Evolutionary conservation across 2,888 invertebrate species (phyloP).

Genomic region (Drosophila mercatorum): DNA sequence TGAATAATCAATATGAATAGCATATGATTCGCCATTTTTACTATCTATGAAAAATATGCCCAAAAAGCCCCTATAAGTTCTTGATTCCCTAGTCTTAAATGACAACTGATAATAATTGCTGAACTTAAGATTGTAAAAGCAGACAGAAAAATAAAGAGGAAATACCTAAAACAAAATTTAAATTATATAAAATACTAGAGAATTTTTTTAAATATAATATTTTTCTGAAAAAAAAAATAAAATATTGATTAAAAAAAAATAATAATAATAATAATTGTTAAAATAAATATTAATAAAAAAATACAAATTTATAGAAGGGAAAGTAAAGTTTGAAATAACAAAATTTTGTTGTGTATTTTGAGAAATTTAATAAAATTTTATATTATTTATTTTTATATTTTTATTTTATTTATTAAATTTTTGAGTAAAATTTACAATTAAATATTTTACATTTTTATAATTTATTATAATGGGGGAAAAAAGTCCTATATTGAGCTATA

Average conservation of each 20-base stretch:
- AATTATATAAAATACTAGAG: background rate
- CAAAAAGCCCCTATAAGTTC: background rate
- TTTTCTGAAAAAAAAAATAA: background rate
- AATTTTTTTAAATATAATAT: background rate
- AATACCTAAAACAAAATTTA: background rate
- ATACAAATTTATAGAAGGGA: background rate
- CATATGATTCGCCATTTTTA: background rate
- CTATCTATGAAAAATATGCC: background rate
- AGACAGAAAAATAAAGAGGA: background rate
- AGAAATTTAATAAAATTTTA: too few relatives aligned
- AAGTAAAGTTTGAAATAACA: background rate
- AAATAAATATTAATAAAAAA: too few relatives aligned
- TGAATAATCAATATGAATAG: conserved; percentile 12
- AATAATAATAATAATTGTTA: too few relatives aligned
- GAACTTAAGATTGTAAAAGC: background rate
- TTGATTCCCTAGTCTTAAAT: background rate
- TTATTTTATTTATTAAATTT: too few relatives aligned
- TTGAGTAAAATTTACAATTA: too few relatives aligned
- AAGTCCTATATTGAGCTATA: too few relatives aligned
- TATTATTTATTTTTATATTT: too few relatives aligned
- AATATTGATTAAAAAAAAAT: background rate
- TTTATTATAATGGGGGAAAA: too few relatives aligned
- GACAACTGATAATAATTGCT: background rate
- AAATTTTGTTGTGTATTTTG: too few relatives aligned
- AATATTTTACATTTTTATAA: too few relatives aligned